A percentile compares a stretch with the other conserved stretches of the same genome.
phyloP scores from a whole-genome alignment of 2,888 invertebrate genomes.

The Ophraella communa region DNA sequence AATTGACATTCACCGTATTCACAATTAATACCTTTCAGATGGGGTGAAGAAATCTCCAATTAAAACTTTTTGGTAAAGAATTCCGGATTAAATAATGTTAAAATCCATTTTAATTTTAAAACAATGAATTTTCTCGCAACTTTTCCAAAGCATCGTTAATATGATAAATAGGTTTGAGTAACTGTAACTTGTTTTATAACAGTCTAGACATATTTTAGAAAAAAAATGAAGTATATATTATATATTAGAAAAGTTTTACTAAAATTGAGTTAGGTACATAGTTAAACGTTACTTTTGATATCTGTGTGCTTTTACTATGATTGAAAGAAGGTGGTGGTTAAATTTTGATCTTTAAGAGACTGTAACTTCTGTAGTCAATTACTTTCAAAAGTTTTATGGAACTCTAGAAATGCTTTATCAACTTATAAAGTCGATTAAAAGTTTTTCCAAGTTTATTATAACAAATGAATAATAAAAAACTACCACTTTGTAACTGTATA shows the following conservation, averaged over 20 bases:
- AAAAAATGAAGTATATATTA: not conserved
- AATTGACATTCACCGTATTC: too few relatives aligned
- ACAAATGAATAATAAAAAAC: too few relatives aligned
- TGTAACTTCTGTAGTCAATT: conserved; percentile 4
- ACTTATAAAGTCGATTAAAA: too few relatives aligned
- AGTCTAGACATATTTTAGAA: conserved; percentile 2
- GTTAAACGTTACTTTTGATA: conserved; percentile 16
- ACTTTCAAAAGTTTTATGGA: not conserved
- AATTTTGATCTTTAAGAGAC: not conserved
- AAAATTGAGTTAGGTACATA: conserved; percentile 13
- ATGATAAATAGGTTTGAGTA: not conserved
- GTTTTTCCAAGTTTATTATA: too few relatives aligned
- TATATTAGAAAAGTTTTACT: conserved; percentile 4
- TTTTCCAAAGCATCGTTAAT: too few relatives aligned
- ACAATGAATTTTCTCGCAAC: not conserved
- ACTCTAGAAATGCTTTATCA: too few relatives aligned
- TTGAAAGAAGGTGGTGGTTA: not conserved
- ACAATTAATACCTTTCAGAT: too few relatives aligned
- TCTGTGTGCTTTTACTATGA: conserved; percentile 6
- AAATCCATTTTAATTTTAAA: not conserved
- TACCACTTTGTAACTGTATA: too few relatives aligned
- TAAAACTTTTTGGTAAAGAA: too few relatives aligned
- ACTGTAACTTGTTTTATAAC: not conserved
- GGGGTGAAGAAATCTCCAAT: too few relatives aligned
- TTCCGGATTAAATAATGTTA: too few relatives aligned